Evolutionary conservation across 2,888 invertebrate species (phyloP).

Genomic region (Eupeodes latifasciatus): DNA sequence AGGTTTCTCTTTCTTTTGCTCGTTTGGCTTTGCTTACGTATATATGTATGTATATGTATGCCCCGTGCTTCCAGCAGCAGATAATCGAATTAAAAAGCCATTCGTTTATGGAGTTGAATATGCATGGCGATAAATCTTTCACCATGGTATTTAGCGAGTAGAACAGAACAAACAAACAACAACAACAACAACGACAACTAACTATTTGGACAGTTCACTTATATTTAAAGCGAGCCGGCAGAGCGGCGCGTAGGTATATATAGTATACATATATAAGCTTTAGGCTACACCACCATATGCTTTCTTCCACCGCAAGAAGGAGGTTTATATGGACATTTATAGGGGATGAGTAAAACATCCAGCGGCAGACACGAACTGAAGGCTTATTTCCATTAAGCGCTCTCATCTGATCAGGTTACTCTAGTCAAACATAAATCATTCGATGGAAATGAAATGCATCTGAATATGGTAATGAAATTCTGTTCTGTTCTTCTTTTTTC

Average conservation of each 20-base stretch:
- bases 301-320: neutral
- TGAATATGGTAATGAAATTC: constrained; percentile 66
- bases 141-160: constrained; percentile 80
- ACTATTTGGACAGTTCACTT: constrained; percentile 72
- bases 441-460: constrained; percentile 72
- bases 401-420: constrained; percentile 63
- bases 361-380: neutral
- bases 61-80: constrained; percentile 42
- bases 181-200: constrained; percentile 45
- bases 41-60: neutral
- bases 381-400: constrained; percentile 49
- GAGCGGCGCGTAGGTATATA: neutral
- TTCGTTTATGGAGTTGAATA: constrained; percentile 78
- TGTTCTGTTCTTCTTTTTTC: constrained; percentile 2
- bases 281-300: neutral
- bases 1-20: constrained; percentile 60
- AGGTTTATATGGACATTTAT: neutral
- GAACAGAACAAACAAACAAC: constrained; percentile 39
- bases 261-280: constrained; percentile 18
- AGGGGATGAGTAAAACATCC: constrained; percentile 55
- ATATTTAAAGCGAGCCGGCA: constrained; percentile 5
- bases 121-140: constrained; percentile 83
- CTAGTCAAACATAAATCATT: constrained; percentile 73
- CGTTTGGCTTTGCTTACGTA: constrained; percentile 12
- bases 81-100: constrained; percentile 83